Conservation (phyloP, 2,888 invertebrate genomes). For the Campoplex capitator region DNA sequence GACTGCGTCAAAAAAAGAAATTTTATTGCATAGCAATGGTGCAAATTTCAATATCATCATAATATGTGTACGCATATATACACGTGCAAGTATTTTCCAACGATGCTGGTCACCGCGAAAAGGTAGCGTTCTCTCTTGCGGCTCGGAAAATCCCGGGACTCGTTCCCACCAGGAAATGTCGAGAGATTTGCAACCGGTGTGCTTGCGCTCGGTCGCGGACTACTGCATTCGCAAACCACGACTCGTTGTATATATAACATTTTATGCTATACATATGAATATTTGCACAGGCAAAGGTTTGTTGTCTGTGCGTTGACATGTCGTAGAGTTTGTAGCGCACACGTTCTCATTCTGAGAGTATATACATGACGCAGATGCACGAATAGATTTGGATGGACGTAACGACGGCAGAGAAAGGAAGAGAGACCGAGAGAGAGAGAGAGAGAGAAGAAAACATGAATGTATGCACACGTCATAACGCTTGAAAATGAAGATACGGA, state of each 20-base stretch:
- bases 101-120: slow-evolving; percentile 51
- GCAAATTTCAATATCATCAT: background rate
- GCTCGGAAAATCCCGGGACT: slow-evolving; percentile 61
- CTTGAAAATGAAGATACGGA: slow-evolving; percentile 26
- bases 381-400: slow-evolving; percentile 73
- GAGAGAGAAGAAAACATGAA: background rate
- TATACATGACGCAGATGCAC: slow-evolving; percentile 72
- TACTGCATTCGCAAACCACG: slow-evolving; percentile 55
- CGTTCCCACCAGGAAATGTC: slow-evolving; percentile 74
- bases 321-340: slow-evolving; percentile 49
- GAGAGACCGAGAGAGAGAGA: background rate
- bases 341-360: slow-evolving; percentile 37
- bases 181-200: slow-evolving; percentile 74
- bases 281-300: slow-evolving; percentile 12
- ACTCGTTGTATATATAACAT: slow-evolving; percentile 14
- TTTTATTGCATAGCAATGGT: too few relatives aligned
- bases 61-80: slow-evolving; percentile 13
- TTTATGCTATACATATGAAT: slow-evolving; percentile 13
- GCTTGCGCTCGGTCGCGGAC: slow-evolving; percentile 55
- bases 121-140: slow-evolving; percentile 52
- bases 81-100: slow-evolving; percentile 12
- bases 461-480: slow-evolving; percentile 25
- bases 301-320: slow-evolving; percentile 18
- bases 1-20: too few relatives aligned
- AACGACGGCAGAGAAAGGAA: slow-evolving; percentile 27